A percentile compares a stretch with the other conserved stretches of the same genome.
phyloP scores from a whole-genome alignment of 1,140 invertebrate species.

The Solenopsis fugax region DNA sequence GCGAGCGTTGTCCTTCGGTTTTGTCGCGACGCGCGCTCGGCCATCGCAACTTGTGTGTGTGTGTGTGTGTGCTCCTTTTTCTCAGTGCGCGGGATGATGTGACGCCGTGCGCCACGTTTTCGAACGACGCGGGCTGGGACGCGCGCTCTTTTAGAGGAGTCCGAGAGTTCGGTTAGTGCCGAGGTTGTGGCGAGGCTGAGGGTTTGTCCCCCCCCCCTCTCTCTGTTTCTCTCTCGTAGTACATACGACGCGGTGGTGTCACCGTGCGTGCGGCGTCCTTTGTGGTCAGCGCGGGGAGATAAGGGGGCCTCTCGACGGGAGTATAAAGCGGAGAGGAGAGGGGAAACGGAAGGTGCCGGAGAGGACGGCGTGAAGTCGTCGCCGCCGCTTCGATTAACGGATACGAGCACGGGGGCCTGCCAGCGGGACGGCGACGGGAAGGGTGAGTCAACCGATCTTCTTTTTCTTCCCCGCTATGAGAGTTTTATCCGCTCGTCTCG shows the following conservation, averaged over 20 bases:
- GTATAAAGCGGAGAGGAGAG: background rate
- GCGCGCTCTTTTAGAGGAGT: background rate
- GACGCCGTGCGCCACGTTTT: conserved; percentile 27
- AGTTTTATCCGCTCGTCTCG: background rate
- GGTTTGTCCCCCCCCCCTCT: too few relatives aligned
- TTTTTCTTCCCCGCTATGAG: conserved; percentile 24
- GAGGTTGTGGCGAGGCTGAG: background rate
- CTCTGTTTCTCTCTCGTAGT: background rate
- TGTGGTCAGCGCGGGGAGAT: background rate
- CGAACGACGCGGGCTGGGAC: conserved; percentile 28
- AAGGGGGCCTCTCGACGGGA: background rate
- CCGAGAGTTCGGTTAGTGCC: conserved; percentile 15
- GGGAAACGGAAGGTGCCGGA: background rate
- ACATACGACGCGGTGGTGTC: conserved; percentile 27
- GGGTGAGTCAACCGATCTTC: conserved; percentile 65
- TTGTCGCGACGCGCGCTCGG: background rate
- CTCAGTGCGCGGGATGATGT: conserved; percentile 36
- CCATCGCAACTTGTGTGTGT: background rate
- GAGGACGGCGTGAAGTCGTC: conserved; percentile 43
- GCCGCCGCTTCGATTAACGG: conserved; percentile 28
- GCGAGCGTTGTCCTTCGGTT: background rate
- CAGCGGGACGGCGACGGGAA: conserved; percentile 59
- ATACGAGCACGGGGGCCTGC: conserved; percentile 36
- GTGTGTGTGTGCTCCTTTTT: background rate
- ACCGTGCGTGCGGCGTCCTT: conserved; percentile 55